A percentile compares a stretch with the other conserved stretches of the same genome.
phyloP scores from a whole-genome alignment of 2,797 vertebrate genomes.

The Gymnodraco acuticeps region DNA sequence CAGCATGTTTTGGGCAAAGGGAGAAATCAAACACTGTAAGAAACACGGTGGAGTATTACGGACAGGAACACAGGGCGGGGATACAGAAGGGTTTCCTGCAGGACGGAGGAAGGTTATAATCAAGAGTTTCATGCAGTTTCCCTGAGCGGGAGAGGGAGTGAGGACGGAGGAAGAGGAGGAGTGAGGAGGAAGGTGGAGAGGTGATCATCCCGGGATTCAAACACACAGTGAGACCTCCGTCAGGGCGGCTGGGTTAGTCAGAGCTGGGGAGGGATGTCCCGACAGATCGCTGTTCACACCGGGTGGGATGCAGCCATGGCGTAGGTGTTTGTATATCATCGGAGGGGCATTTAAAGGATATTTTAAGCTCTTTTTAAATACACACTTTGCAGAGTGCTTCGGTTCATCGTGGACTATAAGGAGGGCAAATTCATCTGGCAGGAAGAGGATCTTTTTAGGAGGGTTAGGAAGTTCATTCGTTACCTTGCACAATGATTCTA shows the following conservation, averaged over 20 bases:
- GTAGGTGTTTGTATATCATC: too few species aligned
- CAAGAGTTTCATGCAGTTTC: conserved; percentile 36
- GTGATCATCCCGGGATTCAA: conserved; percentile 22
- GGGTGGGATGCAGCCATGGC: background rate
- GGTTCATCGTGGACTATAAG: too few species aligned
- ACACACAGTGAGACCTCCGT: conserved; percentile 12
- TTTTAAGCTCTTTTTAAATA: too few species aligned
- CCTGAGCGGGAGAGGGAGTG: background rate
- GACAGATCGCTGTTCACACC: background rate
- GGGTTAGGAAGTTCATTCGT: too few species aligned
- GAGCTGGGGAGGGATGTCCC: conserved; percentile 49
- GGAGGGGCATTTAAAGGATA: too few species aligned
- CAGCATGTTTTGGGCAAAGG: background rate
- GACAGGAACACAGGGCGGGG: background rate
- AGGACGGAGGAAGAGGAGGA: background rate
- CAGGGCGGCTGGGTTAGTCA: conserved; percentile 53
- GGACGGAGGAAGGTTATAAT: background rate
- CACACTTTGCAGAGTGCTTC: too few species aligned
- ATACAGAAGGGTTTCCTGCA: conserved; percentile 10
- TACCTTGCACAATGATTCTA: too few species aligned
- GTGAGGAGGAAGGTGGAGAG: background rate
- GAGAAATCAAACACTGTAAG: conserved; percentile 6
- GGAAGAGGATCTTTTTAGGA: too few species aligned
- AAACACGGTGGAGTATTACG: background rate
- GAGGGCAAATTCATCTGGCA: too few species aligned